Percentiles rank a stretch among this genome's conserved stretches.
Evolutionary conservation across 2,888 invertebrate species (phyloP).

Genomic region (Dasypogon diadema): DNA sequence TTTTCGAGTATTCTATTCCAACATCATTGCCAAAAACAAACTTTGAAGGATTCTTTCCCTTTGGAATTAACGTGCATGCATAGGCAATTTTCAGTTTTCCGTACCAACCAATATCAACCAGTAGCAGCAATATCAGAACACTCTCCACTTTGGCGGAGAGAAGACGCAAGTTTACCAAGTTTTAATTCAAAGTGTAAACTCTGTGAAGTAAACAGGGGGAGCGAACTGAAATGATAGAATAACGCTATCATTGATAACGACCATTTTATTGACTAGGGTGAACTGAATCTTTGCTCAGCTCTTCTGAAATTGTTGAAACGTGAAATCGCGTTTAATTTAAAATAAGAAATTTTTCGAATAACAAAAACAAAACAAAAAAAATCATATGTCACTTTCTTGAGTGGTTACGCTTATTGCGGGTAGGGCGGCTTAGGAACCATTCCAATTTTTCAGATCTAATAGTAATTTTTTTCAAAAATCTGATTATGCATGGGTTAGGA

Average conservation of each 20-base stretch:
- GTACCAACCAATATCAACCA: not conserved
- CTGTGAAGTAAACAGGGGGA: slow-evolving; percentile 48
- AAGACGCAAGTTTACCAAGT: slow-evolving; percentile 45
- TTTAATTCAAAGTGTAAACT: slow-evolving; percentile 50
- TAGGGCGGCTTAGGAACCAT: too few relatives aligned
- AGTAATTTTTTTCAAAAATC: too few relatives aligned
- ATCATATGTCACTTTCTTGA: too few relatives aligned
- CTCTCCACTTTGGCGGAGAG: too few relatives aligned
- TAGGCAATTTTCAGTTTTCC: slow-evolving; percentile 9
- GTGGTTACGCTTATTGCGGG: too few relatives aligned
- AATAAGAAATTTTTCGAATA: slow-evolving; percentile 55
- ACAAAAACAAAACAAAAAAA: too few relatives aligned
- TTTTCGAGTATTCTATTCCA: slow-evolving; percentile 40
- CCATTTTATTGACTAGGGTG: slow-evolving; percentile 58
- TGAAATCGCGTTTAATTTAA: slow-evolving; percentile 67
- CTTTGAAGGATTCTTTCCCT: slow-evolving; percentile 17
- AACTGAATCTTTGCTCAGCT: slow-evolving; percentile 66
- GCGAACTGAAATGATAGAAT: slow-evolving; percentile 34
- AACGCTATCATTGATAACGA: slow-evolving; percentile 56
- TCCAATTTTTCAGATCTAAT: too few relatives aligned
- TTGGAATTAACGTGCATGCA: slow-evolving; percentile 10
- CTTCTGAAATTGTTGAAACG: slow-evolving; percentile 67
- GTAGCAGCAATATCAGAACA: too few relatives aligned
- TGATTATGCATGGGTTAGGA: too few relatives aligned
- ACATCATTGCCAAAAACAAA: slow-evolving; percentile 36